A percentile compares a stretch with the other conserved stretches of the same genome.
These are phyloP conservation scores for Neogobius melanostomus DNA, from an alignment of 2,113 vertebrate species.

Conservation along the genomic window DNA sequence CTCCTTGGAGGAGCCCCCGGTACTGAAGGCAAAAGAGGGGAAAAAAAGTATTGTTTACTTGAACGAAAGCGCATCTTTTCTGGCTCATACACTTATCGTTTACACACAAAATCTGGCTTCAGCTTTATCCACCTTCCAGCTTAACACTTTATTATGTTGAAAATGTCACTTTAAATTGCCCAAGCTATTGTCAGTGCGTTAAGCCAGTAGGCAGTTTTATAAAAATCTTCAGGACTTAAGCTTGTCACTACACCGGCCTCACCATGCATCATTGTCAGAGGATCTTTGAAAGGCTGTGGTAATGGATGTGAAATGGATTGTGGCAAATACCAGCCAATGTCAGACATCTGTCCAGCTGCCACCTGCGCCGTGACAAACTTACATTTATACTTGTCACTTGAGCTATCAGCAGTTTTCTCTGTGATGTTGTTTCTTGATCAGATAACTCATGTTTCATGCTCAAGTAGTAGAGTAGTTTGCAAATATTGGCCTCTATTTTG, in stretches of 20 bases:
- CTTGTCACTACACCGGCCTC: slow-evolving; percentile 3
- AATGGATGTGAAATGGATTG: slow-evolving; percentile 42
- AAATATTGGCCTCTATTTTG: background rate
- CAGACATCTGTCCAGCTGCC: slow-evolving; percentile 37
- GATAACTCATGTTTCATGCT: background rate
- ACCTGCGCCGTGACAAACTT: slow-evolving; percentile 13
- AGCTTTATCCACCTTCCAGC: slow-evolving; percentile 20
- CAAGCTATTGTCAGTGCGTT: slow-evolving; percentile 1
- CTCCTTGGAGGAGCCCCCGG: slow-evolving; percentile 93
- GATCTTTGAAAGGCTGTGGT: slow-evolving; percentile 23
- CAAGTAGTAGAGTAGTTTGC: background rate
- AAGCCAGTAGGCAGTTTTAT: background rate
- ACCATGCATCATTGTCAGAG: slow-evolving; percentile 24
- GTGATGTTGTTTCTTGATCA: slow-evolving; percentile 13
- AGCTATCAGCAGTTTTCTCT: background rate
- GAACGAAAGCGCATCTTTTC: background rate
- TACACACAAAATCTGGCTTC: slow-evolving; percentile 28
- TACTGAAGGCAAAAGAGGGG: slow-evolving; percentile 71
- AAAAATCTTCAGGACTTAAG: slow-evolving; percentile 10
- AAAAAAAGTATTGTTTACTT: background rate
- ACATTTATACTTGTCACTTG: slow-evolving; percentile 27
- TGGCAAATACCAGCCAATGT: slow-evolving; percentile 28
- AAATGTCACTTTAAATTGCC: slow-evolving; percentile 24
- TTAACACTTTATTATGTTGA: slow-evolving; percentile 18
- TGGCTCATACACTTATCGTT: slow-evolving; percentile 28